Conservation (phyloP, 2,113 vertebrate species). For the Stictonetta naevosa region DNA sequence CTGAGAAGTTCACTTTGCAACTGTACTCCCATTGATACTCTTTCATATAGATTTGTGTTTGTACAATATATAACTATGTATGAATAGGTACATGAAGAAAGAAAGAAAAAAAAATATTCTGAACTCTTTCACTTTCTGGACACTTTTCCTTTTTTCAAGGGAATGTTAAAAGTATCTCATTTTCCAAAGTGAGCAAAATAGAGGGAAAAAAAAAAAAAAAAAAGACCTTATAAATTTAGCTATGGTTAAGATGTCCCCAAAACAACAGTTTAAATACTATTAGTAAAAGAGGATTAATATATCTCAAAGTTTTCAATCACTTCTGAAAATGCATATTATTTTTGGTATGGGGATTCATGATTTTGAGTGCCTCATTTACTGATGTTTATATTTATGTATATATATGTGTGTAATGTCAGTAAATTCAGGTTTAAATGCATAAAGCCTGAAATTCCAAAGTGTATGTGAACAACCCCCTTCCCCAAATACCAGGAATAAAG, state of each 20-base stretch:
- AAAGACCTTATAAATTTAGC: rapidly evolving
- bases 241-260: rapidly evolving
- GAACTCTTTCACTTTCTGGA: neutral
- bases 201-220: neutral
- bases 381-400: neutral
- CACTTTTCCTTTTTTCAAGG: neutral
- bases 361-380: neutral
- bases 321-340: neutral
- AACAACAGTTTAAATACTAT: rapidly evolving
- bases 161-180: rapidly evolving
- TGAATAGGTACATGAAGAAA: neutral
- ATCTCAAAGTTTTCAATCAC: neutral
- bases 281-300: neutral
- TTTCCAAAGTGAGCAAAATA: neutral
- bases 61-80: rapidly evolving
- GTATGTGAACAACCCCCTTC: neutral
- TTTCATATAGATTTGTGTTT: neutral
- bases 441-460: neutral
- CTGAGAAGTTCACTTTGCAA: neutral
- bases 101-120: neutral
- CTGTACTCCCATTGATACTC: neutral
- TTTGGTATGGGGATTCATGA: neutral
- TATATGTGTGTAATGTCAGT: neutral
- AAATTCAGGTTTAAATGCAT: neutral
- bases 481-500: neutral